Evolutionary conservation across 2,888 invertebrate species (phyloP).

Genomic region (Aquatica leii): DNA sequence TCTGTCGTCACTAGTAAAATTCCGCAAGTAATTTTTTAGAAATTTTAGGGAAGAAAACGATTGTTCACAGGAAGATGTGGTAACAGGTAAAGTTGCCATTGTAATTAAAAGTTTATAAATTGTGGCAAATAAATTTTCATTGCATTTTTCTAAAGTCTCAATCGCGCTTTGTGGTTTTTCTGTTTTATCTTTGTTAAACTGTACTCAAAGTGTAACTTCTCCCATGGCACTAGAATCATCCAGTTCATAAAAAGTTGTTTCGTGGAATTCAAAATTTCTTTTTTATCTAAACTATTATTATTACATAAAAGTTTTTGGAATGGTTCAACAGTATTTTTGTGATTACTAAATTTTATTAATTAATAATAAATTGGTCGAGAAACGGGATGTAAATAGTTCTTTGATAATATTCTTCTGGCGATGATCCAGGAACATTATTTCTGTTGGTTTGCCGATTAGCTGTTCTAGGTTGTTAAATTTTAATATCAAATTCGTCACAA

Average conservation of each 20-base stretch:
- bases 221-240: not conserved
- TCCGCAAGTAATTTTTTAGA: not conserved
- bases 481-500: too few relatives aligned
- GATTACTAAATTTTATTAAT: too few relatives aligned
- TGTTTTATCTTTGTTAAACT: too few relatives aligned
- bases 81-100: too few relatives aligned
- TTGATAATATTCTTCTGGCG: not conserved
- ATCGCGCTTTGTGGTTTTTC: not conserved
- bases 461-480: too few relatives aligned
- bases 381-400: not conserved
- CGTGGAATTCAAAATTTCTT: too few relatives aligned
- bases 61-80: too few relatives aligned
- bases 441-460: not conserved
- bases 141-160: not conserved
- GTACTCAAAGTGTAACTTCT: not conserved
- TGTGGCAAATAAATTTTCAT: not conserved
- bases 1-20: too few relatives aligned
- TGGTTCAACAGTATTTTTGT: too few relatives aligned
- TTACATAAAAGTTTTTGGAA: too few relatives aligned
- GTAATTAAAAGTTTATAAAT: too few relatives aligned
- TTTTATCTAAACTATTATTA: too few relatives aligned
- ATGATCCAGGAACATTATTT: not conserved
- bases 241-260: not conserved
- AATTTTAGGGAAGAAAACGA: not conserved
- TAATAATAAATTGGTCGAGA: not conserved